Conservation (phyloP, 2,113 vertebrate genomes). For the Stictonetta naevosa region DNA sequence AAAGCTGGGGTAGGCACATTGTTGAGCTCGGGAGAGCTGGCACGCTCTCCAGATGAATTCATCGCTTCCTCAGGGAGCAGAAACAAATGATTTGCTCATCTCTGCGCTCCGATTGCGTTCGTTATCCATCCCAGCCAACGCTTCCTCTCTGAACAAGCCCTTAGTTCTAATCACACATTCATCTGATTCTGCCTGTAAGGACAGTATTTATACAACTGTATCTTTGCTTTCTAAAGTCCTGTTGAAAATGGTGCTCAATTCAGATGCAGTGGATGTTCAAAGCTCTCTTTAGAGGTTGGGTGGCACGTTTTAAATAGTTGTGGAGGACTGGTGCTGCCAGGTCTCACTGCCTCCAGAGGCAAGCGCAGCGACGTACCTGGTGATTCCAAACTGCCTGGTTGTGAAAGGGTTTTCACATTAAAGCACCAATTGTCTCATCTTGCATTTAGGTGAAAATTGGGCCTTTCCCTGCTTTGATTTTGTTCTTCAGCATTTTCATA, state of each 20-base stretch:
- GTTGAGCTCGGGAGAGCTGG: neutral
- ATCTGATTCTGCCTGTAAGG: neutral
- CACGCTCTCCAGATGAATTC: neutral
- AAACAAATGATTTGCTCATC: neutral
- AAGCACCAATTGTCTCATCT: neutral
- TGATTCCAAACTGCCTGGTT: neutral
- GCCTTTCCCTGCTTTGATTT: neutral
- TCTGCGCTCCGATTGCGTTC: neutral
- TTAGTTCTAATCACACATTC: rapidly evolving
- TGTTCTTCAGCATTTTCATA: neutral
- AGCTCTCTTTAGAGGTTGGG: neutral
- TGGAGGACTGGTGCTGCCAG: neutral
- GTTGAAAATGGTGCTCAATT: neutral
- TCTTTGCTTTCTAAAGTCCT: neutral
- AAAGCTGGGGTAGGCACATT: neutral
- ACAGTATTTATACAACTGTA: neutral
- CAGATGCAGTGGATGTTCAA: neutral
- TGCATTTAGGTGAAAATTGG: neutral
- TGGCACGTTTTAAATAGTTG: neutral
- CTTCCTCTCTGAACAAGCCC: neutral
- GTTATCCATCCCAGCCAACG: neutral
- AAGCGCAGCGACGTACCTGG: neutral
- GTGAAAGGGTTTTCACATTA: neutral
- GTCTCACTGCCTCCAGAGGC: neutral
- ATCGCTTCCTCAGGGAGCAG: rapidly evolving